phyloP scores from a whole-genome alignment of 2,888 invertebrate genomes.

The Oxyteleia sp. region DNA sequence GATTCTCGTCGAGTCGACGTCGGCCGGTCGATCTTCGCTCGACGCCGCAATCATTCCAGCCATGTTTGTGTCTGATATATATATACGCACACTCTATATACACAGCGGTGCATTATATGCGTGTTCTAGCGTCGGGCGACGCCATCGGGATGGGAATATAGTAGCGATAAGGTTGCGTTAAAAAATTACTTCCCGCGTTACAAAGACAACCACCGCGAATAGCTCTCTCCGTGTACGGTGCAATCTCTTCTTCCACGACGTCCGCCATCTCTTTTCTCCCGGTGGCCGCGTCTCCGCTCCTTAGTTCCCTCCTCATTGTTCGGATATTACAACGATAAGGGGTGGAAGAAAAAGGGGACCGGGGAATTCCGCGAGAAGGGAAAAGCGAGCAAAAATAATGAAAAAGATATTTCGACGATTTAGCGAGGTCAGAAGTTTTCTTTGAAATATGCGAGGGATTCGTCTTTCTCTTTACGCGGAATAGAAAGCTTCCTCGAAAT shows the following conservation, averaged over 20 bases:
- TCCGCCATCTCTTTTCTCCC: conserved; percentile 51
- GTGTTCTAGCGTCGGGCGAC: conserved; percentile 29
- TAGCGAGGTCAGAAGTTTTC: conserved; percentile 46
- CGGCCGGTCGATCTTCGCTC: conserved; percentile 33
- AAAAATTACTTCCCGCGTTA: conserved; percentile 81
- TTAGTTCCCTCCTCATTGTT: conserved; percentile 55
- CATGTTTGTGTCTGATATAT: conserved; percentile 39
- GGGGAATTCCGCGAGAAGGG: conserved; percentile 4
- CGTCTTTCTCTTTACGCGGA: conserved; percentile 8
- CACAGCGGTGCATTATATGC: conserved; percentile 45
- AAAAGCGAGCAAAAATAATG: conserved; percentile 54
- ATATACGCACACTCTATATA: conserved; percentile 8
- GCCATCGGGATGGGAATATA: conserved; percentile 17
- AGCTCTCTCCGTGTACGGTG: conserved; percentile 26
- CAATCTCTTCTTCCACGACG: conserved; percentile 66
- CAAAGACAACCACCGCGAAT: conserved; percentile 71
- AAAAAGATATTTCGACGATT: conserved; percentile 67
- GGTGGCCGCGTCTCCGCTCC: conserved; percentile 23
- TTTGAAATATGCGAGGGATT: conserved; percentile 44
- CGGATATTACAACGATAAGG: conserved; percentile 55
- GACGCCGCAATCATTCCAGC: conserved; percentile 60
- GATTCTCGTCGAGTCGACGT: conserved; percentile 34
- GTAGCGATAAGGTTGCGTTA: conserved; percentile 79
- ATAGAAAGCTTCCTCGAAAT: conserved; percentile 14
- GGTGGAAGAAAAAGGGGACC: background rate